phyloP scores from a whole-genome alignment of 2,113 vertebrate species.

The Ursus arctos region DNA sequence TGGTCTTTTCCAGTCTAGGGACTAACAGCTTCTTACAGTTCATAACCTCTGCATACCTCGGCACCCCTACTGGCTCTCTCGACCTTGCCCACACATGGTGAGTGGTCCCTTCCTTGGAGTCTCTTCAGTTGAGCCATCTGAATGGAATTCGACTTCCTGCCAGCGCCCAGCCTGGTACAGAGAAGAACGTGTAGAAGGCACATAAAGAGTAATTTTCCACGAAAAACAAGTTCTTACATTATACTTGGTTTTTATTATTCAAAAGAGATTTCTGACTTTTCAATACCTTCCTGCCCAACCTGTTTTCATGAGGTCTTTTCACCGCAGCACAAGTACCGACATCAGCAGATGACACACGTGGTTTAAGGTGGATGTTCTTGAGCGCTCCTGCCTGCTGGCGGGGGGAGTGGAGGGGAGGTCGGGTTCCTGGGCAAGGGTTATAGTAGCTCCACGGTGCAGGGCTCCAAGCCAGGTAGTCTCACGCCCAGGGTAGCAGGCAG shows the following conservation, averaged over 20 bases:
- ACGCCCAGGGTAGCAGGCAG: background rate
- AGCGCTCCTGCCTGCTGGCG: background rate
- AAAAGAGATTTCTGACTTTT: background rate
- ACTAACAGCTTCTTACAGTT: background rate
- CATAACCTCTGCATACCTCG: too few relatives aligned
- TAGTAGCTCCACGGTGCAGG: too few relatives aligned
- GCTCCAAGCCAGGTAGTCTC: background rate
- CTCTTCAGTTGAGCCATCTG: background rate
- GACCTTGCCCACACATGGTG: background rate
- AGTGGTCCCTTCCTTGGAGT: background rate
- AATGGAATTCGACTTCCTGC: background rate
- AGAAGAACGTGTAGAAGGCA: background rate
- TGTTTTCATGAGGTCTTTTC: conserved; percentile 5
- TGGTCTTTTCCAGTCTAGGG: background rate
- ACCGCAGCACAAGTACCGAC: fast-evolving
- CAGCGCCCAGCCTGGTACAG: background rate
- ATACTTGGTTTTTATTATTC: conserved; percentile 8
- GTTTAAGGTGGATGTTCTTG: fast-evolving
- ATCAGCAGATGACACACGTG: fast-evolving
- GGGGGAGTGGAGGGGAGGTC: background rate
- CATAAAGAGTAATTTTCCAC: background rate
- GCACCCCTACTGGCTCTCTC: background rate
- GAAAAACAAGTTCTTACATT: background rate
- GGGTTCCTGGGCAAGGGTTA: background rate
- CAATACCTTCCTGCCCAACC: background rate